A percentile compares a stretch with the other conserved stretches of the same genome.
Conservation (phyloP, 2,888 invertebrate species). For the Encarsia formosa region DNA sequence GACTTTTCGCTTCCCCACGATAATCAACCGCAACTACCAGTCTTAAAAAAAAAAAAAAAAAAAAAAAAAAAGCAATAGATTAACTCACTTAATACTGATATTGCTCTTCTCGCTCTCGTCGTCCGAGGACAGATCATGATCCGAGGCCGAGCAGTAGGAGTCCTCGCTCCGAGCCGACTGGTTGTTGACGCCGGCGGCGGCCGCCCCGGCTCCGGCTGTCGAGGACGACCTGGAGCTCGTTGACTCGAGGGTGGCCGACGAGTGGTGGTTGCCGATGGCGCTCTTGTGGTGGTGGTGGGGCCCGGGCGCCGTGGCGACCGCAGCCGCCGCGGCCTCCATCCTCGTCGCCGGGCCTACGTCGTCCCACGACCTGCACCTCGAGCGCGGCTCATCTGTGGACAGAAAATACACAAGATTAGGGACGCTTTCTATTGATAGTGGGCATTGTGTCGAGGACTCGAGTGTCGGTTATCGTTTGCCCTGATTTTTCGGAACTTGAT, state of each 20-base stretch:
- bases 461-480: no score
- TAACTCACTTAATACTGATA: slow-evolving; percentile 54
- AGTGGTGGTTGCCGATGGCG: slow-evolving; percentile 24
- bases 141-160: slow-evolving; percentile 64
- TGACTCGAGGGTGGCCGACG: slow-evolving; percentile 18
- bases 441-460: no score
- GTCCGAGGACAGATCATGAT: slow-evolving; percentile 61
- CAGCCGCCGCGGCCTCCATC: slow-evolving; percentile 31
- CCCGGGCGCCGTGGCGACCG: slow-evolving; percentile 25
- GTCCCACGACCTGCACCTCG: slow-evolving; percentile 75
- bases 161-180: slow-evolving; percentile 58
- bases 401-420: no score
- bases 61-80: no score
- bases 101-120: slow-evolving; percentile 61
- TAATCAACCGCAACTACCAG: slow-evolving; percentile 6
- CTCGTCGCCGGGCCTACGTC: slow-evolving; percentile 53
- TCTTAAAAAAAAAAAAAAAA: no score
- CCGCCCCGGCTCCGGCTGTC: slow-evolving; percentile 42
- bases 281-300: slow-evolving; percentile 28
- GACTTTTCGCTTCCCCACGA: slow-evolving; percentile 4
- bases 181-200: slow-evolving; percentile 43
- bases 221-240: slow-evolving; percentile 40
- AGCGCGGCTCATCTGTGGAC: slow-evolving; percentile 74
- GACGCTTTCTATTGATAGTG: no score
- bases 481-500: no score